A percentile compares a stretch with the other conserved stretches of the same genome.
Evolutionary conservation across 2,888 invertebrate species (phyloP).

Genomic region (Lasioglossum lativentre): DNA sequence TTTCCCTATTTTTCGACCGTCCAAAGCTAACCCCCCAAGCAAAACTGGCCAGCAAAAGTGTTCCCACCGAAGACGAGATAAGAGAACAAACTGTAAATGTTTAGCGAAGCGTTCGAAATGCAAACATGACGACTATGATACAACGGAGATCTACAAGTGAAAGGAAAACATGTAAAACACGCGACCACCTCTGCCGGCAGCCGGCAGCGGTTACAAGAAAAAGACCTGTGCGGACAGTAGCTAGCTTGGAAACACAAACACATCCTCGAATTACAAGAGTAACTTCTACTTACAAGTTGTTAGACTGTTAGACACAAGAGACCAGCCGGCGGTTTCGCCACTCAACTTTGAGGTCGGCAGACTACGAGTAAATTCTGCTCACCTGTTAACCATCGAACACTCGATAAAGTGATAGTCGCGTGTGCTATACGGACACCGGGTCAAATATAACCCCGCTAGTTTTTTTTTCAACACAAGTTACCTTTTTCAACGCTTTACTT

Average conservation of each 20-base stretch:
- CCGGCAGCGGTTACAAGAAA: conserved; percentile 40
- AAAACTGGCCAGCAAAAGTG: not conserved
- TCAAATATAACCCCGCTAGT: not conserved
- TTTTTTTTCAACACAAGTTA: not conserved
- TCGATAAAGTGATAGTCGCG: not conserved
- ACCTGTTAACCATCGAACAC: conserved; percentile 44
- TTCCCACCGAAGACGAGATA: not conserved
- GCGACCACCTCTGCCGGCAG: conserved; percentile 20
- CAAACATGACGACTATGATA: not conserved
- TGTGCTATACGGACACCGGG: not conserved
- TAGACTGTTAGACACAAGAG: conserved; percentile 57
- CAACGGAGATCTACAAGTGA: conserved; percentile 56
- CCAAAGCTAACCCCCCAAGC: not conserved
- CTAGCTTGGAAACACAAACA: conserved; percentile 31
- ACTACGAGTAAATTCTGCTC: conserved; percentile 62
- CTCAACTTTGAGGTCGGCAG: conserved; percentile 55
- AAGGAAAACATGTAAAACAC: conserved; percentile 48
- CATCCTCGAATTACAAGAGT: conserved; percentile 61
- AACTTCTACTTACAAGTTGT: conserved; percentile 58
- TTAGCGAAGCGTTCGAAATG: not conserved
- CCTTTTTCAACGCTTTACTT: not conserved
- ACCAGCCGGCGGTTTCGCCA: conserved; percentile 58
- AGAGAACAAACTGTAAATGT: not conserved
- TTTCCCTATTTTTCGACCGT: not conserved
- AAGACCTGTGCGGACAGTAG: conserved; percentile 24